Conservation (phyloP, 2,797 vertebrate genomes). For the Trichosurus vulpecula region DNA sequence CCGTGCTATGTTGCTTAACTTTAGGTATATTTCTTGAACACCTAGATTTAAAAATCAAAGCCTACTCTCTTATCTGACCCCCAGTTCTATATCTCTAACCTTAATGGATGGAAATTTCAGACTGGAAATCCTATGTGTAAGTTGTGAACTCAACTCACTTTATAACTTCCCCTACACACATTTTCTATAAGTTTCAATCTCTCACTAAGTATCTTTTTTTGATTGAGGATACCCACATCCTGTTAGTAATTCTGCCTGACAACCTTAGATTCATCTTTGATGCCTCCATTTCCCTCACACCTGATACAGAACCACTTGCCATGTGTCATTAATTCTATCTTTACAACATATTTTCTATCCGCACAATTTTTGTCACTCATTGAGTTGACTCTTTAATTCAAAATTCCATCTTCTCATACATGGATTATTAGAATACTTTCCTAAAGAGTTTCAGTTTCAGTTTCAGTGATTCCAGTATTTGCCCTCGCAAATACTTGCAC, state of each 20-base stretch:
- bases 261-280: neutral
- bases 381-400: neutral
- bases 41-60: neutral
- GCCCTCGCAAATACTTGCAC: too few species aligned
- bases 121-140: neutral
- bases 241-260: neutral
- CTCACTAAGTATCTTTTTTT: neutral
- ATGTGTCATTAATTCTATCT: neutral
- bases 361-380: neutral
- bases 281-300: neutral
- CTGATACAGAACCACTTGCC: neutral
- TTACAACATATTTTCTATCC: neutral
- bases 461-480: neutral
- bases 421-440: neutral
- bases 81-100: neutral
- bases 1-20: neutral
- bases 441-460: too few species aligned
- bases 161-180: neutral
- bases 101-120: neutral
- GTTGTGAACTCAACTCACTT: neutral
- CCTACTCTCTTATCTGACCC: neutral
- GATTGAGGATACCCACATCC: neutral
- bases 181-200: neutral
- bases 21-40: neutral
- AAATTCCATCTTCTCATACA: neutral